Evolutionary conservation across 2,113 vertebrate species (phyloP).

Genomic region (Campylomormyrus numenius): DNA sequence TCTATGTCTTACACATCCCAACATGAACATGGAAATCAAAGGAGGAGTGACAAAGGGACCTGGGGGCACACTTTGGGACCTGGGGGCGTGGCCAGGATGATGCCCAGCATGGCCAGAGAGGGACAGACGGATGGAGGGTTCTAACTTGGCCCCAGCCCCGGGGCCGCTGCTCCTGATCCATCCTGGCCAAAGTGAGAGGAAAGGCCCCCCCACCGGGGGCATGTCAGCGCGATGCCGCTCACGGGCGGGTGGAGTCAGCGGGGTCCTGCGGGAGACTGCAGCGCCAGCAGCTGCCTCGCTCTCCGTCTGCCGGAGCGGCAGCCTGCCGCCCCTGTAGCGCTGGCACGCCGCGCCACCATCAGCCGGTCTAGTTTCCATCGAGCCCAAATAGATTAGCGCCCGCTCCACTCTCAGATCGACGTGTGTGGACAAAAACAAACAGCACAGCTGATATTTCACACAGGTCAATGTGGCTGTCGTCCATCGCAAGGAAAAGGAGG

Average conservation of each 20-base stretch:
- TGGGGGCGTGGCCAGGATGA: background rate
- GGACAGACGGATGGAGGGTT: background rate
- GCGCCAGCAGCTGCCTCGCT: slow-evolving; percentile 36
- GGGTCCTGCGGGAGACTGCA: slow-evolving; percentile 25
- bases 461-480: background rate
- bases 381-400: too few species aligned
- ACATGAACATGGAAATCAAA: background rate
- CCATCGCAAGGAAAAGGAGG: background rate
- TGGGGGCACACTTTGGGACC: background rate
- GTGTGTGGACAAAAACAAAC: background rate
- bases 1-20: background rate
- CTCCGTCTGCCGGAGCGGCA: slow-evolving; percentile 34
- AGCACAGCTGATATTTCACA: background rate
- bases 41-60: background rate
- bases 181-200: background rate
- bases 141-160: slow-evolving; percentile 33
- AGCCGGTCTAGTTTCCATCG: background rate
- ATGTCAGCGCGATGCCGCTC: slow-evolving; percentile 25
- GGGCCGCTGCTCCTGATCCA: slow-evolving; percentile 65
- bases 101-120: background rate
- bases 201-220: slow-evolving; percentile 16
- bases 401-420: background rate
- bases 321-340: slow-evolving; percentile 28
- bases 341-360: background rate
- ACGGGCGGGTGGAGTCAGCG: slow-evolving; percentile 32